phyloP scores from a whole-genome alignment of 2,113 vertebrate species.

The Labeo rohita region DNA sequence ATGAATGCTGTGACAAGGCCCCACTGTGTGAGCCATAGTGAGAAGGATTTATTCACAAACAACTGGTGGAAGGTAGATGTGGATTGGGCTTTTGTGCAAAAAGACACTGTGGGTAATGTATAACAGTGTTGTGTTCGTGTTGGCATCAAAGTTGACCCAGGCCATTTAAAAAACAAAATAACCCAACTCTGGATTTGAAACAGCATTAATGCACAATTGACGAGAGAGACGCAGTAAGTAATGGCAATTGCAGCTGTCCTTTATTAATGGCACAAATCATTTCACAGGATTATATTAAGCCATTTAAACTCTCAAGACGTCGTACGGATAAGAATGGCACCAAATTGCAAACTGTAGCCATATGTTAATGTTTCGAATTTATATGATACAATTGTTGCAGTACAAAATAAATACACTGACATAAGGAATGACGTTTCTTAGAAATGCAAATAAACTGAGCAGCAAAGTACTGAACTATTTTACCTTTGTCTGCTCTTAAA shows the following conservation, averaged over 20 bases:
- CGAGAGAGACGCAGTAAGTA: constrained; percentile 56
- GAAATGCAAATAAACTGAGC: constrained; percentile 47
- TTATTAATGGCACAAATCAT: constrained; percentile 74
- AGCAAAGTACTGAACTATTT: constrained; percentile 47
- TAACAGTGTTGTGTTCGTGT: not conserved
- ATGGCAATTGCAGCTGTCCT: constrained; percentile 67
- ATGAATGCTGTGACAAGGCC: not conserved
- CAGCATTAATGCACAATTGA: constrained; percentile 52
- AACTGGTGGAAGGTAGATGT: constrained; percentile 13
- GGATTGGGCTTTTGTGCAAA: not conserved
- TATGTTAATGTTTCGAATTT: constrained; percentile 53
- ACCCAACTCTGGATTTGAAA: not conserved
- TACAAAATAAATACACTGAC: constrained; percentile 69
- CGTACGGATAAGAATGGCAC: constrained; percentile 52
- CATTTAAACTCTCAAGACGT: constrained; percentile 54
- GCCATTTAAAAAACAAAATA: not conserved
- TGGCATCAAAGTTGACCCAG: not conserved
- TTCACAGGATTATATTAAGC: constrained; percentile 66
- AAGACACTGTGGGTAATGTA: not conserved
- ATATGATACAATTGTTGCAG: constrained; percentile 58
- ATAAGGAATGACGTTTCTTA: constrained; percentile 60
- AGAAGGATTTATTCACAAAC: constrained; percentile 6
- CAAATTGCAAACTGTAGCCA: constrained; percentile 59
- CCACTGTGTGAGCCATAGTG: constrained; percentile 13
- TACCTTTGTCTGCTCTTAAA: constrained; percentile 25